These are phyloP conservation scores for Crotalus tigris DNA, from an alignment of 2,113 vertebrate genomes.

Conservation along the genomic window DNA sequence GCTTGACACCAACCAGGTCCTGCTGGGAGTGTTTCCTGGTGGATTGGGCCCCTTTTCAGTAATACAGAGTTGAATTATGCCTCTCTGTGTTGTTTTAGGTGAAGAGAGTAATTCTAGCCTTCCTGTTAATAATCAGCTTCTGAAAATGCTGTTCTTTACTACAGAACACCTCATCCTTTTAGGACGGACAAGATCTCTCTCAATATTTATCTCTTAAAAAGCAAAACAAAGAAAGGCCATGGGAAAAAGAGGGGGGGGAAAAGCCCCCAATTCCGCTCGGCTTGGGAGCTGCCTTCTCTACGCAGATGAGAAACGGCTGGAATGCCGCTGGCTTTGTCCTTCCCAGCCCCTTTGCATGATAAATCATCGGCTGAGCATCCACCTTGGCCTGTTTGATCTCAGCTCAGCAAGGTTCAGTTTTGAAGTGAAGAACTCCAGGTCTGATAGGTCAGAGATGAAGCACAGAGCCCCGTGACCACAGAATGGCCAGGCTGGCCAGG, in stretches of 20 bases:
- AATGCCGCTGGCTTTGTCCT: conserved; percentile 75
- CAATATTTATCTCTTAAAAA: conserved; percentile 39
- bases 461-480: conserved; percentile 85
- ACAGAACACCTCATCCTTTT: conserved; percentile 14
- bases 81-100: conserved; percentile 37
- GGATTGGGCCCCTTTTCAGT: neutral
- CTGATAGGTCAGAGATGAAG: conserved; percentile 88
- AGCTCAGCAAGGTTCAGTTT: conserved; percentile 90
- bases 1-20: neutral
- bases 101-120: conserved; percentile 10
- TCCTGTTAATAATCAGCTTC: conserved; percentile 29
- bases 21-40: neutral
- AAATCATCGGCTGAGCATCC: conserved; percentile 89
- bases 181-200: conserved; percentile 16
- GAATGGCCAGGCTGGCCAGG: conserved; percentile 75
- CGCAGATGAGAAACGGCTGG: conserved; percentile 67
- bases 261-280: conserved; percentile 38
- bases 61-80: neutral
- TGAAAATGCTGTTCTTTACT: conserved; percentile 34
- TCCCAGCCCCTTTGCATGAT: conserved; percentile 80
- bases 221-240: conserved; percentile 57
- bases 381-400: conserved; percentile 95
- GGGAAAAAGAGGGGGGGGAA: conserved; percentile 2
- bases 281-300: conserved; percentile 63
- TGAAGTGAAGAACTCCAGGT: conserved; percentile 99